A percentile compares a stretch with the other conserved stretches of the same genome.
Evolutionary conservation across 2,113 vertebrate species (phyloP).

Genomic region (Gallinago media): DNA sequence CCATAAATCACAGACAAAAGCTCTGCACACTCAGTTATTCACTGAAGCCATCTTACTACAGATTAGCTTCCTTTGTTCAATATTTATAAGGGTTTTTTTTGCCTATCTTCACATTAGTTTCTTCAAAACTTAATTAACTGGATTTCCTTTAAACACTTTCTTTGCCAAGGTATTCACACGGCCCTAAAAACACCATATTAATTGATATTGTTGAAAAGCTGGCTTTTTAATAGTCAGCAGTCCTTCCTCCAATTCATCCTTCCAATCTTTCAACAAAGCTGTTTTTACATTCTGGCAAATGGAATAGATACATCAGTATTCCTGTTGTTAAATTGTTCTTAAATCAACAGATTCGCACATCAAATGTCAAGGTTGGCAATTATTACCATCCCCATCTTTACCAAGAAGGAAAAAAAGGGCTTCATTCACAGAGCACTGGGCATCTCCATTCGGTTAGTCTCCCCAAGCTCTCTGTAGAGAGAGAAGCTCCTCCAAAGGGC

Average conservation of each 20-base stretch:
- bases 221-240: neutral
- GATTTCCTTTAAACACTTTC: neutral
- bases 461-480: neutral
- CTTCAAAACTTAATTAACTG: neutral
- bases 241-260: neutral
- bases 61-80: neutral
- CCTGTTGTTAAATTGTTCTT: neutral
- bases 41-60: neutral
- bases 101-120: neutral
- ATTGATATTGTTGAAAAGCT: neutral
- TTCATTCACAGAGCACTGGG: neutral
- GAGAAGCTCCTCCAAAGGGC: constrained; percentile 24
- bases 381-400: neutral
- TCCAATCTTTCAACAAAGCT: neutral
- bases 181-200: neutral
- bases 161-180: neutral
- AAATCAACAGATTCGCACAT: neutral
- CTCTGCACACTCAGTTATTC: neutral
- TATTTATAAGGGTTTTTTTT: neutral
- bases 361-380: neutral
- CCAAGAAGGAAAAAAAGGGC: neutral
- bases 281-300: neutral
- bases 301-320: neutral
- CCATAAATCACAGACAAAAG: neutral
- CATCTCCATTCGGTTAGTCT: neutral